These are phyloP conservation scores for Galerucella calmariensis DNA, from an alignment of 2,888 invertebrate species.

Conservation along the genomic window DNA sequence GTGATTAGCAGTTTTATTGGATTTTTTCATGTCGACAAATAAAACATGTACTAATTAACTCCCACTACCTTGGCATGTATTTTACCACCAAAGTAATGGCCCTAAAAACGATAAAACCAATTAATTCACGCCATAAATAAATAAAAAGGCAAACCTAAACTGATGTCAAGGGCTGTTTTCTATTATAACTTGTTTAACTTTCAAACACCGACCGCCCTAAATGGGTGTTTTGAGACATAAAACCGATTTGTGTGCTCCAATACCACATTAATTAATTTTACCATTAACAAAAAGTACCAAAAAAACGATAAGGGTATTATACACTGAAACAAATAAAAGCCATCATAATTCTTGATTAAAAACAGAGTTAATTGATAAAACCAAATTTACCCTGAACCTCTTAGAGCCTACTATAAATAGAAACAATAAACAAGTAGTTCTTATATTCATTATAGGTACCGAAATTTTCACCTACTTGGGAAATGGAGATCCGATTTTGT, in stretches of 20 bases:
- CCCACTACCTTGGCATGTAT: not conserved
- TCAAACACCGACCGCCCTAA: conserved; percentile 42
- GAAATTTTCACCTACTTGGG: too few species aligned
- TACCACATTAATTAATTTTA: conserved; percentile 48
- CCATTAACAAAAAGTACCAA: conserved; percentile 28
- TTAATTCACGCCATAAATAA: conserved; percentile 33
- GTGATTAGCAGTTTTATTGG: too few species aligned
- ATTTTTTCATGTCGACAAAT: not conserved
- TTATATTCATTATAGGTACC: too few species aligned
- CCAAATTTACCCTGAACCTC: too few species aligned
- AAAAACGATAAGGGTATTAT: conserved; percentile 7
- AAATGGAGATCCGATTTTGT: too few species aligned
- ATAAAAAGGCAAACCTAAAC: conserved; percentile 34
- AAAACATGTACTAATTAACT: not conserved
- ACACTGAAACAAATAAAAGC: conserved; percentile 6
- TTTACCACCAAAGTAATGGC: not conserved
- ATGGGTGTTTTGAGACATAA: conserved; percentile 46
- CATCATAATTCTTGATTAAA: too few species aligned
- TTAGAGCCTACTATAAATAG: too few species aligned
- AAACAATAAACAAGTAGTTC: too few species aligned
- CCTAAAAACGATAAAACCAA: conserved; percentile 18
- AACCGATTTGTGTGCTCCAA: conserved; percentile 52
- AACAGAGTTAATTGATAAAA: too few species aligned
- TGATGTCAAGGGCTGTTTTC: conserved; percentile 42
- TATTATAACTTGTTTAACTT: conserved; percentile 40